phyloP scores from a whole-genome alignment of 2,797 vertebrate species.

The Galagoides demidoff region DNA sequence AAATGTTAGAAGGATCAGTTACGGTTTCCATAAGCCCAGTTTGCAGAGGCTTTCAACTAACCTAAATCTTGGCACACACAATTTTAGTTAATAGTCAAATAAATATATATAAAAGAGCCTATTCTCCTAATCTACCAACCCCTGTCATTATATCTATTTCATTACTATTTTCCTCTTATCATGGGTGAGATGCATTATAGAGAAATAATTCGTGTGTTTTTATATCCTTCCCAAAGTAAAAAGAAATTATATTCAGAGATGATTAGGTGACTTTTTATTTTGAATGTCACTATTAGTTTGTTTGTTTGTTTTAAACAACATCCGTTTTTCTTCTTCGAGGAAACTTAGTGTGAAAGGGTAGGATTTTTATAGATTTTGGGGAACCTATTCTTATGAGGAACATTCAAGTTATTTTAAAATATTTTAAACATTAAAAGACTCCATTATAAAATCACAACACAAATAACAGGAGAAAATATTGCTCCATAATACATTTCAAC shows the following conservation, averaged over 20 bases:
- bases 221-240: background rate
- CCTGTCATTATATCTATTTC: constrained; percentile 36
- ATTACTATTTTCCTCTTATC: constrained; percentile 51
- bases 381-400: constrained; percentile 40
- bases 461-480: background rate
- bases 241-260: constrained; percentile 17
- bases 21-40: constrained; percentile 75
- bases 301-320: constrained; percentile 61
- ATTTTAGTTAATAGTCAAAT: constrained; percentile 73
- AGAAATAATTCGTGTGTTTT: constrained; percentile 45
- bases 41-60: constrained; percentile 79
- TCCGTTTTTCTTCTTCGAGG: constrained; percentile 1
- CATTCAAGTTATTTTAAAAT: background rate
- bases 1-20: constrained; percentile 74
- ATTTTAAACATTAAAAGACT: constrained; percentile 55
- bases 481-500: constrained; percentile 6
- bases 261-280: background rate
- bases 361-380: background rate
- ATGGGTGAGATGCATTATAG: background rate
- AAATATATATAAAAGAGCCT: constrained; percentile 64
- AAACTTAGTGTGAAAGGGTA: background rate
- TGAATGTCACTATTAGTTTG: background rate
- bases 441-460: background rate
- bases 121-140: constrained; percentile 32
- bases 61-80: constrained; percentile 71